phyloP scores from a whole-genome alignment of 2,888 invertebrate species.

The Pachymerium ferrugineum region DNA sequence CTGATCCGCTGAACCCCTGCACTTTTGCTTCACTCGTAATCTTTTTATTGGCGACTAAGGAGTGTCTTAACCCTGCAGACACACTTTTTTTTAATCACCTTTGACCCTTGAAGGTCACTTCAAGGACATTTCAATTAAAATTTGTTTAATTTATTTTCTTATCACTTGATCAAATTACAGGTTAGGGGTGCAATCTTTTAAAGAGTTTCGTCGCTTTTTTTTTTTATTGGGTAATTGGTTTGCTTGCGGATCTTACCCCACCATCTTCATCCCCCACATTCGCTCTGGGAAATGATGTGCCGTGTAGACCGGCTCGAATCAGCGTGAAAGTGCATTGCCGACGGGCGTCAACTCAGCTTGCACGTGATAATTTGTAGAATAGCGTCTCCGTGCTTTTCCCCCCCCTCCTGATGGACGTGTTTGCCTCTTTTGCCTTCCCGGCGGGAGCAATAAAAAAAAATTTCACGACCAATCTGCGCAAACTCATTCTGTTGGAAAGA shows the following conservation, averaged over 20 bases:
- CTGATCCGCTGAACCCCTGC: slow-evolving; percentile 7
- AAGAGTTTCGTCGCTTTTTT: background rate
- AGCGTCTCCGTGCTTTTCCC: background rate
- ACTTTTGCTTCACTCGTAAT: slow-evolving; percentile 1
- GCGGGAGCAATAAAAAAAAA: slow-evolving; percentile 21
- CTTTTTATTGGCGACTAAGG: slow-evolving; percentile 15
- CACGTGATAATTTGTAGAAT: slow-evolving; percentile 21
- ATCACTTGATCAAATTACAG: background rate
- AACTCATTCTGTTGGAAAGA: slow-evolving; percentile 10
- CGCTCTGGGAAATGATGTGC: slow-evolving; percentile 21
- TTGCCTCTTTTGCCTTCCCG: slow-evolving; percentile 18
- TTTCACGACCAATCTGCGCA: slow-evolving; percentile 15
- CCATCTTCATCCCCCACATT: background rate
- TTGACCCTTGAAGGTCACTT: background rate
- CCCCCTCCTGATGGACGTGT: slow-evolving; percentile 12
- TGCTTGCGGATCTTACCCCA: background rate
- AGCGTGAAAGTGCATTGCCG: slow-evolving; percentile 18
- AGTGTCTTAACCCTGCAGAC: background rate
- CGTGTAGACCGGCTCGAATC: slow-evolving; percentile 16
- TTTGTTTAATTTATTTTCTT: background rate
- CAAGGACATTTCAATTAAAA: background rate
- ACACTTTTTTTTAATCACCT: background rate
- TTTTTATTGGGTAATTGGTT: slow-evolving; percentile 18
- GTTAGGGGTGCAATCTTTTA: background rate
- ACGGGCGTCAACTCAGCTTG: slow-evolving; percentile 15